Percentiles rank a stretch among this genome's conserved stretches.
These are phyloP conservation scores for Drosophila mayri DNA, from an alignment of 1,140 invertebrate genomes.

Conservation along the genomic window DNA sequence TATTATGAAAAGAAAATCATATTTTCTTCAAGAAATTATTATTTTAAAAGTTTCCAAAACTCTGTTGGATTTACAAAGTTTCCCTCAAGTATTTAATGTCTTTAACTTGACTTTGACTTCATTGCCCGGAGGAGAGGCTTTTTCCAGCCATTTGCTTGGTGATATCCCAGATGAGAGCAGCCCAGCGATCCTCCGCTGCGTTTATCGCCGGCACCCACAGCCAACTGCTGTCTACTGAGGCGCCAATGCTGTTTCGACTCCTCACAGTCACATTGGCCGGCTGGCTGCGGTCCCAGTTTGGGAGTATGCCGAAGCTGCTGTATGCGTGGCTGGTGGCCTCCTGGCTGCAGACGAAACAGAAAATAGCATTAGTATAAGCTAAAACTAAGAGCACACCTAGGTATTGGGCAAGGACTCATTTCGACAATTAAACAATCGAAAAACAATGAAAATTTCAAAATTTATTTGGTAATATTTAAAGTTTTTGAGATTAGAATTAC, in stretches of 20 bases:
- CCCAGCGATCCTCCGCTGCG: not conserved
- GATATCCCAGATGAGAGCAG: not conserved
- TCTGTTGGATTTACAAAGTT: too few species aligned
- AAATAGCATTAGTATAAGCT: not conserved
- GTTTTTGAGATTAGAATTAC: too few species aligned
- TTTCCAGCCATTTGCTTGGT: not conserved
- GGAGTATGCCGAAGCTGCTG: constrained; percentile 3
- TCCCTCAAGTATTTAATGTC: too few species aligned
- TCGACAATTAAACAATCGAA: too few species aligned
- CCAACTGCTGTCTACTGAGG: constrained; percentile 9
- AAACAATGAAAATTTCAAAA: too few species aligned
- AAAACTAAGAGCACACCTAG: too few species aligned
- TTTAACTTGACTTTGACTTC: too few species aligned
- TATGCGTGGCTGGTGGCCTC: not conserved
- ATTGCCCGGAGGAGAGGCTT: not conserved
- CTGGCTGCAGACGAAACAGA: not conserved
- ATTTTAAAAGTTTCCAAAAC: too few species aligned
- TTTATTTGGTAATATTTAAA: too few species aligned
- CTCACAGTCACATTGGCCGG: constrained; percentile 3
- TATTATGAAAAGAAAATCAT: not conserved
- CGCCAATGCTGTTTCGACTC: constrained; percentile 26
- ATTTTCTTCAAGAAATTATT: not conserved
- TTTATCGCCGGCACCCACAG: constrained; percentile 15
- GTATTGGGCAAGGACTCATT: too few species aligned
- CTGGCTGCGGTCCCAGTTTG: not conserved